Conservation (phyloP, 2,113 vertebrate species). For the Copsychus sechellarum region DNA sequence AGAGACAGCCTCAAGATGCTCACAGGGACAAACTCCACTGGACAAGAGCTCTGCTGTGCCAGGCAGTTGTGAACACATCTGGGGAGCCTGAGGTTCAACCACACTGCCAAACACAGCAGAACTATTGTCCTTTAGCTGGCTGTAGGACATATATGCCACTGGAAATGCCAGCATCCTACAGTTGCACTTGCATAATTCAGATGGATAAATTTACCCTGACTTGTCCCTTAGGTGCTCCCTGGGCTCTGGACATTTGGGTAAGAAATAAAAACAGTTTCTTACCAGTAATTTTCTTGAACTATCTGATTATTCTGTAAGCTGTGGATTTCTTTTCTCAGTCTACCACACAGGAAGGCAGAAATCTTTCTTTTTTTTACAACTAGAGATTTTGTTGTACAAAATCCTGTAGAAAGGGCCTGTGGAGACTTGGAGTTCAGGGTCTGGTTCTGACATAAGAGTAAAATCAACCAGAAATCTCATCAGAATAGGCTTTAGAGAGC, state of each 20-base stretch:
- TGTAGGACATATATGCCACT: background rate
- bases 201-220: background rate
- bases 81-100: background rate
- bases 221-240: background rate
- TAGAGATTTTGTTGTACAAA: background rate
- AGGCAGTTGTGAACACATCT: background rate
- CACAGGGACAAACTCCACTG: accelerated
- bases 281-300: background rate
- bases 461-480: background rate
- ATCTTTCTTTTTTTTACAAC: background rate
- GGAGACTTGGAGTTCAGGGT: background rate
- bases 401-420: background rate
- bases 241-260: background rate
- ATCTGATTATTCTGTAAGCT: background rate
- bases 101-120: background rate
- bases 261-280: background rate
- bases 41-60: background rate
- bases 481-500: background rate
- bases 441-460: background rate
- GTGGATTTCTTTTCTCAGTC: background rate
- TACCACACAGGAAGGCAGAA: background rate
- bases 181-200: background rate
- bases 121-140: background rate
- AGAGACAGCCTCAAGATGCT: background rate
- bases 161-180: background rate